Percentiles rank a stretch among this genome's conserved stretches.
These are phyloP conservation scores for Halcyon badia DNA, from an alignment of 2,797 vertebrate genomes.

Conservation along the genomic window DNA sequence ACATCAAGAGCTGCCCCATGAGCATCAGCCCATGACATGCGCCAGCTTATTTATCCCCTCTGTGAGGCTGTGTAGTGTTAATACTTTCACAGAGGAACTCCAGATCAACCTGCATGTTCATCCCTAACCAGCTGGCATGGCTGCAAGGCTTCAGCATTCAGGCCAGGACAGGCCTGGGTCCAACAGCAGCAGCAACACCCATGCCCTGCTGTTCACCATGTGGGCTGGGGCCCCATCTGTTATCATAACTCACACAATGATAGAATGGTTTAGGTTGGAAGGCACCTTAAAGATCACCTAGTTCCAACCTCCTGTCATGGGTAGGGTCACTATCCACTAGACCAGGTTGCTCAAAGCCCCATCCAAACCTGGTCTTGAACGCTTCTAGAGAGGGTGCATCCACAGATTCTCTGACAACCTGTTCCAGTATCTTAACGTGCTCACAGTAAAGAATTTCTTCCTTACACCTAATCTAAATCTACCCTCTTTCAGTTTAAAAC, in stretches of 20 bases:
- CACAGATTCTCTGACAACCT: neutral
- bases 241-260: neutral
- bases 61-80: neutral
- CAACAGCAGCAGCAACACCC: neutral
- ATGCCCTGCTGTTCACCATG: neutral
- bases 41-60: neutral
- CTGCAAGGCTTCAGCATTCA: neutral
- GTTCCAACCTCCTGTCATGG: neutral
- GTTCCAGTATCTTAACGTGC: neutral
- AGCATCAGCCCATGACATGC: neutral
- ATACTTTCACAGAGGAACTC: neutral
- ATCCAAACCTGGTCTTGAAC: neutral
- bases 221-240: fast-evolving
- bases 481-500: neutral
- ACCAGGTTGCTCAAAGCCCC: neutral
- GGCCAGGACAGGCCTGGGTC: neutral
- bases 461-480: neutral
- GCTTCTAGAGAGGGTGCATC: neutral
- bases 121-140: neutral
- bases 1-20: neutral
- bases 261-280: neutral
- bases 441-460: neutral
- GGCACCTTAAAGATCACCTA: neutral
- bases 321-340: neutral
- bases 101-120: neutral